Conservation (phyloP, 35 echinoderm and acorn worm genomes). For the Diadema setosum region DNA sequence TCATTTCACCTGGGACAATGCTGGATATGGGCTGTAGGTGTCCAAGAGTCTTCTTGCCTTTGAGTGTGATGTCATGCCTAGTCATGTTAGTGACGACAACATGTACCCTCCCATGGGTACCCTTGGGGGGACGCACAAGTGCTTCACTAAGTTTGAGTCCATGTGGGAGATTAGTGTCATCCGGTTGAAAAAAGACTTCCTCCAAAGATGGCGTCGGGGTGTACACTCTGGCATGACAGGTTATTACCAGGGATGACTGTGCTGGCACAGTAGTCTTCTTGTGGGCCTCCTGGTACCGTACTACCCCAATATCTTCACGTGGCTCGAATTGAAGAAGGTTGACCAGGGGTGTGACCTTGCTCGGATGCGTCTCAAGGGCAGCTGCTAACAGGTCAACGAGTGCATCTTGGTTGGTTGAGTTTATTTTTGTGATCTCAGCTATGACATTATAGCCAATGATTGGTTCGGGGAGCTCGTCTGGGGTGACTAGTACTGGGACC, state of each 20-base stretch:
- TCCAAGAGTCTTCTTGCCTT: too few species aligned
- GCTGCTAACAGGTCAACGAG: not conserved
- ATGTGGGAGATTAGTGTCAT: too few species aligned
- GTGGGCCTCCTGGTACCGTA: not conserved
- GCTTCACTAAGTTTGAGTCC: too few species aligned
- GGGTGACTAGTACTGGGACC: not conserved
- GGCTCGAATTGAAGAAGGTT: not conserved
- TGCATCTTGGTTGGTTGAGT: too few species aligned
- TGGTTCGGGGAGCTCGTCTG: not conserved
- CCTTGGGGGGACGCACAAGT: too few species aligned
- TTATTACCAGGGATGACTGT: not conserved
- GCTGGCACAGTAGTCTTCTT: not conserved
- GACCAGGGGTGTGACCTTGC: too few species aligned
- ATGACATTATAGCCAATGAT: too few species aligned
- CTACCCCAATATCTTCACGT: not conserved
- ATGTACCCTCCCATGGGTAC: too few species aligned
- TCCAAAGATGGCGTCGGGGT: too few species aligned
- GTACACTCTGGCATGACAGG: too few species aligned
- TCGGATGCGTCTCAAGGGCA: not conserved
- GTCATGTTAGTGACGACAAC: too few species aligned
- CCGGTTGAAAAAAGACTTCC: too few species aligned
- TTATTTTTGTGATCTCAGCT: not conserved
- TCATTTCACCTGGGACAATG: not conserved
- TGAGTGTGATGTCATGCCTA: not conserved
- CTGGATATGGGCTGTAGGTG: not conserved